Evolutionary conservation across 2,797 vertebrate species (phyloP), one percentile per base, ranked within the genome.

Genomic region (Salmo trutta): DNA sequence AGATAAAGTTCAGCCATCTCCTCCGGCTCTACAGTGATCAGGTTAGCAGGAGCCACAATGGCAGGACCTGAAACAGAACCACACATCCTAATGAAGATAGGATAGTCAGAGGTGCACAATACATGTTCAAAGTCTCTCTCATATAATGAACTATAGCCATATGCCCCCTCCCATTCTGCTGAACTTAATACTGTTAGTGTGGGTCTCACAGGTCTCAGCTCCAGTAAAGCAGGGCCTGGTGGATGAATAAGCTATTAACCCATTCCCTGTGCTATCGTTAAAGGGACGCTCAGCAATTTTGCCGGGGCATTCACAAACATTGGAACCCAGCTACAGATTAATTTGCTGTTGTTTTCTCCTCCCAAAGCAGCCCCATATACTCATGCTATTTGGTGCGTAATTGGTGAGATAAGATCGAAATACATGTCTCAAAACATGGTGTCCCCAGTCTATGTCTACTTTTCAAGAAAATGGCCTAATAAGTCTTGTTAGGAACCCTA

Each of bases 51-150:
- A 52, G 21, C 21, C 16, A 33, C 51, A 21, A 52, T 27, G 51
- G 17, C 7, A 15, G 66, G 16, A n/a, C 51, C 65, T 16, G 15
- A 54, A 47, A 72, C 70, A 24, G 51, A 29, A 54, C 51, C 24
- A 53, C 21, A 72, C 70, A 54, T 53, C 51, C 12, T 29, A 53
- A 72, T 72, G 70, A 24, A 62, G 59, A 53, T 53, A 27, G 24
- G 47, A 54, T 47, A 14, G 51, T 51, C 70, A 10, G 68, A 71
- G 68, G 51, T 36, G 66, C n/a, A 24, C 8, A 2, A 24, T 62
- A 10, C 52, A 51, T 31, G 67, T 41, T 5, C 31, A 41, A 70
- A 69, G 27, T 31, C 75, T n/a, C 54, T 33, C n/a, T 62, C 36
- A 74, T 62, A 56, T 62, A 21, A 33, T 15, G 17, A 67, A 16